Percentiles rank a stretch among this genome's conserved stretches.
phyloP scores from a whole-genome alignment of 2,797 vertebrate species.

The Naso thynnoides region DNA sequence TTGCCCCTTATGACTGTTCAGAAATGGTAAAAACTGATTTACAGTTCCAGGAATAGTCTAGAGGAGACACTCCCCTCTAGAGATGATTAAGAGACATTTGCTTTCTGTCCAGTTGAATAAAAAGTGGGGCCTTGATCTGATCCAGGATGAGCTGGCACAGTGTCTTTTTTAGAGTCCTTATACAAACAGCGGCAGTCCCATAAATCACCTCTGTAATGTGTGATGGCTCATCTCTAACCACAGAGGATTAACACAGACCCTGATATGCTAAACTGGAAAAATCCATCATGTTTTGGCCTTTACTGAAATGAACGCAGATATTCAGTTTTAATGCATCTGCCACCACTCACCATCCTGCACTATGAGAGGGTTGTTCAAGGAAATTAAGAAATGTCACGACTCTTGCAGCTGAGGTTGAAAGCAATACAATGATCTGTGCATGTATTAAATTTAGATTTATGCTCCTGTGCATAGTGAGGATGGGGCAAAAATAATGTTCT shows the following conservation, averaged over 20 bases:
- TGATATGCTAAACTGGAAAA: conserved; percentile 42
- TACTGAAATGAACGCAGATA: conserved; percentile 56
- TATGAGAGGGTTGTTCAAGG: conserved; percentile 26
- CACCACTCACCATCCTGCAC: conserved; percentile 41
- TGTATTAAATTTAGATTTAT: not conserved
- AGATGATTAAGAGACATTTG: conserved; percentile 36
- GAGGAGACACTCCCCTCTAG: not conserved
- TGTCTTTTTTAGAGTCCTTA: conserved; percentile 23
- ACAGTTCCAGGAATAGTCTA: conserved; percentile 22
- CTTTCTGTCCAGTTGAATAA: conserved; percentile 12
- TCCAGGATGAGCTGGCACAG: conserved; percentile 18
- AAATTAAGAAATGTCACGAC: conserved; percentile 51
- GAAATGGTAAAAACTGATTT: conserved; percentile 23
- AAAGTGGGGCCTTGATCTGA: conserved; percentile 11
- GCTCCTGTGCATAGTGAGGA: not conserved
- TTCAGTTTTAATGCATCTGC: conserved; percentile 61
- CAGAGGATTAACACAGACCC: conserved; percentile 49
- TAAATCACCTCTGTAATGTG: conserved; percentile 50
- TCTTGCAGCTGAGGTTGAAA: conserved; percentile 3
- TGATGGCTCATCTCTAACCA: conserved; percentile 35
- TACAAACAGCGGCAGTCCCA: conserved; percentile 27
- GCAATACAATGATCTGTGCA: not conserved
- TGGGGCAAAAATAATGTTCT: not conserved
- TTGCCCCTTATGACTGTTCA: too few species aligned
- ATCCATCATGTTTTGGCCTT: conserved; percentile 68